phyloP scores from a whole-genome alignment of 2,888 invertebrate species.

The Melinaea marsaeus region DNA sequence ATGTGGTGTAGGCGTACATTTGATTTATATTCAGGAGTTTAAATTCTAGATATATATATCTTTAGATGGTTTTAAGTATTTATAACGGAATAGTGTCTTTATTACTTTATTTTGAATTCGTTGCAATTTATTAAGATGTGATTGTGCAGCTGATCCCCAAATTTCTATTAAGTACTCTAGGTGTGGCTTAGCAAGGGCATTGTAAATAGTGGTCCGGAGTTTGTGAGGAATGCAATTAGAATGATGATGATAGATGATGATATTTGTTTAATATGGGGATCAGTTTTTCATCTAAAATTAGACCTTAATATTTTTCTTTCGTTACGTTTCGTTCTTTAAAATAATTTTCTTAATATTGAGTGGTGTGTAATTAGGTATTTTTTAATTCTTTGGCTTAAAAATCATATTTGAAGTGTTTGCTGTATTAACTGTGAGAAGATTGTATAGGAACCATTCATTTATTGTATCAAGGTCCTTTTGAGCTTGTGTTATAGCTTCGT shows the following conservation, averaged over 20 bases:
- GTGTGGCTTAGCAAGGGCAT: constrained; percentile 4
- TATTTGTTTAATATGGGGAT: too few species aligned
- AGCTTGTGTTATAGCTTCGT: background rate
- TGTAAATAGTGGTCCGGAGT: too few species aligned
- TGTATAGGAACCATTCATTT: background rate
- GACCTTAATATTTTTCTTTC: background rate
- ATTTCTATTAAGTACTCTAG: constrained; percentile 5
- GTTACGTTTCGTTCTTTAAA: too few species aligned
- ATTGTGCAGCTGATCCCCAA: constrained; percentile 9
- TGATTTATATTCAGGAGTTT: too few species aligned
- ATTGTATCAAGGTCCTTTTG: background rate
- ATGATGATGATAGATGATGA: too few species aligned
- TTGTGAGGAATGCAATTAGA: too few species aligned
- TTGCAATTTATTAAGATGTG: constrained; percentile 4
- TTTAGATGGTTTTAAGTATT: too few species aligned
- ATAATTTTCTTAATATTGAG: too few species aligned
- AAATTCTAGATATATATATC: too few species aligned
- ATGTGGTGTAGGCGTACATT: constrained; percentile 2
- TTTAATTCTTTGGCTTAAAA: too few species aligned
- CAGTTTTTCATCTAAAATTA: background rate
- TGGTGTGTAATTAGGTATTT: too few species aligned
- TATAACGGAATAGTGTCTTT: constrained; percentile 10
- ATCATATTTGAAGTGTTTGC: too few species aligned
- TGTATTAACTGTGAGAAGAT: background rate
- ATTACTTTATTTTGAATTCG: constrained; percentile 17